Percentiles rank a stretch among this genome's conserved stretches.
Evolutionary conservation across 2,888 invertebrate species (phyloP).

Genomic region (Zonitis immaculata): DNA sequence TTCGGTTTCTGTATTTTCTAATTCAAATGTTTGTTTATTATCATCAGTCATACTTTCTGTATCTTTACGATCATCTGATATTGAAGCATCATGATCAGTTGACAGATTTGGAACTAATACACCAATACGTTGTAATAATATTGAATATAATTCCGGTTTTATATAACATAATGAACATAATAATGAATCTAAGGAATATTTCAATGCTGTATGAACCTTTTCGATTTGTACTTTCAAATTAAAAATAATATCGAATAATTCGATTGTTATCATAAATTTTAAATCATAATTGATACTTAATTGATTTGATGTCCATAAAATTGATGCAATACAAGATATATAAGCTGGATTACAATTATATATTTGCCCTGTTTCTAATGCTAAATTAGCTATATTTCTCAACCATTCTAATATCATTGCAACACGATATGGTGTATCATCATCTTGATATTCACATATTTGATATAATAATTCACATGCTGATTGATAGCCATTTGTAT

Average conservation of each 20-base stretch:
- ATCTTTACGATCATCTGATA: constrained; percentile 57
- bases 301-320: constrained; percentile 70
- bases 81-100: constrained; percentile 52
- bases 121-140: constrained; percentile 68
- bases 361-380: constrained; percentile 43
- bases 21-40: constrained; percentile 54
- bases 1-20: constrained; percentile 41
- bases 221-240: constrained; percentile 71
- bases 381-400: constrained; percentile 53
- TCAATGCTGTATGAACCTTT: constrained; percentile 63
- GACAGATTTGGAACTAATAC: constrained; percentile 54
- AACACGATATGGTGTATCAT: constrained; percentile 57
- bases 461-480: constrained; percentile 79
- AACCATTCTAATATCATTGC: constrained; percentile 72
- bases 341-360: constrained; percentile 52
- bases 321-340: constrained; percentile 75
- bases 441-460: constrained; percentile 62
- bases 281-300: constrained; percentile 61
- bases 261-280: constrained; percentile 63
- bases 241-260: constrained; percentile 72
- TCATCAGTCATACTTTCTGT: constrained; percentile 65
- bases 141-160: constrained; percentile 70
- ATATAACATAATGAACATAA: constrained; percentile 84
- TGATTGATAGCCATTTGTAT: constrained; percentile 51
- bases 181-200: constrained; percentile 79